A percentile compares a stretch with the other conserved stretches of the same genome.
Conservation (phyloP, 2,113 vertebrate species). For the Indicator maculatus region DNA sequence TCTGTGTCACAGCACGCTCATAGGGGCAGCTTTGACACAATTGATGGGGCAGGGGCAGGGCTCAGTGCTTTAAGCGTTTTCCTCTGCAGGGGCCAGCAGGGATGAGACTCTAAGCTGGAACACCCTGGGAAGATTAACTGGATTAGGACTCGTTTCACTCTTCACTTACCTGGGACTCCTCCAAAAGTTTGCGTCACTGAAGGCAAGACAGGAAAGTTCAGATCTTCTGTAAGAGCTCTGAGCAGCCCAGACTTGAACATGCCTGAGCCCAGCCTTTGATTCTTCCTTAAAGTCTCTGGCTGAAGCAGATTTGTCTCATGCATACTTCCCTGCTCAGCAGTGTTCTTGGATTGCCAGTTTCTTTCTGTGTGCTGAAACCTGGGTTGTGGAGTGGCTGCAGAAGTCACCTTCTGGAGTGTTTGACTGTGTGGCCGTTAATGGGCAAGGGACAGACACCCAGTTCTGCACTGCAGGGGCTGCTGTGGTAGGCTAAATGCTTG, state of each 20-base stretch:
- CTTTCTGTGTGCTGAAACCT: not conserved
- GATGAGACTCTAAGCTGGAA: not conserved
- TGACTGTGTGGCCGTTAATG: not conserved
- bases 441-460: not conserved
- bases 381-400: not conserved
- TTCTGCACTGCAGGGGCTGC: not conserved
- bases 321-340: not conserved
- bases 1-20: not conserved
- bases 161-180: not conserved
- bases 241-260: not conserved
- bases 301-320: accelerated
- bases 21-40: not conserved
- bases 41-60: not conserved
- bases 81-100: not conserved
- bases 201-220: not conserved
- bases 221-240: not conserved
- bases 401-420: not conserved
- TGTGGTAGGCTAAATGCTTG: not conserved
- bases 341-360: not conserved
- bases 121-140: not conserved
- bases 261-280: not conserved
- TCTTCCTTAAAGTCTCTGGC: not conserved
- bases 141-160: not conserved
- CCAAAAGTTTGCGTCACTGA: not conserved
- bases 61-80: not conserved